phyloP scores from a whole-genome alignment of 2,888 invertebrate species.

The Volucella bombylans region DNA sequence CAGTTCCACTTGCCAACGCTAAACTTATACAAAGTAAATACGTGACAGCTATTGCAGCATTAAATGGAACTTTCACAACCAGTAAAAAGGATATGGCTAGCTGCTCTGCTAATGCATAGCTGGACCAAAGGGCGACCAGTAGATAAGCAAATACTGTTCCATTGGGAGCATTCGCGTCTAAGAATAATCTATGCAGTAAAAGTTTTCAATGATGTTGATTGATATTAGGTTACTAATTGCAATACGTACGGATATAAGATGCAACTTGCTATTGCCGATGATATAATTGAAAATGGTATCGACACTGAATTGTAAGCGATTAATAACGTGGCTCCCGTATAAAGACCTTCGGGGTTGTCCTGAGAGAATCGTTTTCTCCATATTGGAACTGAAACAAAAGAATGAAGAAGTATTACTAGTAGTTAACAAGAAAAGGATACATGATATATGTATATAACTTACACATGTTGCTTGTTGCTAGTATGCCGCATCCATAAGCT shows the following conservation, averaged over 20 bases:
- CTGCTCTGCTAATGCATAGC: slow-evolving; percentile 93
- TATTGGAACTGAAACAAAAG: slow-evolving; percentile 86
- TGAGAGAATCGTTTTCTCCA: slow-evolving; percentile 96
- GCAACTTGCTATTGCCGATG: slow-evolving; percentile 88
- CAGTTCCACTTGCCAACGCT: slow-evolving; percentile 89
- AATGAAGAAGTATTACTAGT: background rate
- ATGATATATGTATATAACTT: slow-evolving; percentile 45
- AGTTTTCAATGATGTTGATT: background rate
- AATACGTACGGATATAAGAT: slow-evolving; percentile 88
- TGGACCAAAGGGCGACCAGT: slow-evolving; percentile 90
- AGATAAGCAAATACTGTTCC: slow-evolving; percentile 85
- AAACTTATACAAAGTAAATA: slow-evolving; percentile 89
- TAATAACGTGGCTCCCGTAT: slow-evolving; percentile 92
- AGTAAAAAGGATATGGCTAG: slow-evolving; percentile 91
- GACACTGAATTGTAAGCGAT: slow-evolving; percentile 91
- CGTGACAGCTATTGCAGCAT: slow-evolving; percentile 90
- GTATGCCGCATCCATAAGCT: slow-evolving; percentile 81
- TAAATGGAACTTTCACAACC: slow-evolving; percentile 90
- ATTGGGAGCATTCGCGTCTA: slow-evolving; percentile 80
- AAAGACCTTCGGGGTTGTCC: slow-evolving; percentile 93
- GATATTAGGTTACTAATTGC: background rate
- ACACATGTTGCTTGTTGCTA: slow-evolving; percentile 81
- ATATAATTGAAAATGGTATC: slow-evolving; percentile 91
- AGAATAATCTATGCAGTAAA: slow-evolving; percentile 76
- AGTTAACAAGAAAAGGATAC: background rate